Evolutionary conservation across 2,113 vertebrate species (phyloP), one percentile per base, ranked within the genome.

Genomic region (Rhinopithecus roxellana): DNA sequence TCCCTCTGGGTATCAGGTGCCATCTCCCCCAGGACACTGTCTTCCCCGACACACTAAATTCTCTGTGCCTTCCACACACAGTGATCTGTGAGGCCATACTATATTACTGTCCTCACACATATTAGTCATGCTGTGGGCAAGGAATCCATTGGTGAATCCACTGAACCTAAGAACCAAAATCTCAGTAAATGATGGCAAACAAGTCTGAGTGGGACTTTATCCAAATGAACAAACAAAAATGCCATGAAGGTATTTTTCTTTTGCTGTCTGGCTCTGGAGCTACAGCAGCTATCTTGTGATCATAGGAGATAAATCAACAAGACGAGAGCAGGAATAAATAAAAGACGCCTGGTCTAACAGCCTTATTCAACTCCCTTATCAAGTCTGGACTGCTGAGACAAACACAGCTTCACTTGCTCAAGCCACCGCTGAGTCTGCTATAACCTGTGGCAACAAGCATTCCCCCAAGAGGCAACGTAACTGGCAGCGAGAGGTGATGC

Each of bases 401-500:
- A 18, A 67, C 1, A 25, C 3, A 57, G 13, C n/a, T 23, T 14
- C 32, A 2, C 32, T 25, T 57, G 25, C 4, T 40, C 4, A 86
- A 55, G 23, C 17, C 55, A 40, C 18, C 20, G 67, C 2, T 3
- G 12, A 45, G 14, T 38, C 67, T 50, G 30, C 67, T 13, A 3
- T 17, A 70, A 59, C 22, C 40, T 7, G 40, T 4, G 40, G 55
- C 32, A 40, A 9, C 1, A 17, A 9, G 30, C 12, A 38, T 2
- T 72, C 50, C 82, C 82, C 25, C 20, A 59, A 70, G 9, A 50
- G 4, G 4, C 13, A 10, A 57, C 48, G 0, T 12, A 20, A 32
- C 16, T 13, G 8, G n/a, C 2, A 6, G 50, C 5, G 5, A 5
- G 27, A 30, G 50, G 43, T 2, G 32, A 9, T 4, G 45, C 43